Base-by-base conservation (phyloP, 2,113 vertebrate species). In the Xiphophorus couchianus region DNA sequence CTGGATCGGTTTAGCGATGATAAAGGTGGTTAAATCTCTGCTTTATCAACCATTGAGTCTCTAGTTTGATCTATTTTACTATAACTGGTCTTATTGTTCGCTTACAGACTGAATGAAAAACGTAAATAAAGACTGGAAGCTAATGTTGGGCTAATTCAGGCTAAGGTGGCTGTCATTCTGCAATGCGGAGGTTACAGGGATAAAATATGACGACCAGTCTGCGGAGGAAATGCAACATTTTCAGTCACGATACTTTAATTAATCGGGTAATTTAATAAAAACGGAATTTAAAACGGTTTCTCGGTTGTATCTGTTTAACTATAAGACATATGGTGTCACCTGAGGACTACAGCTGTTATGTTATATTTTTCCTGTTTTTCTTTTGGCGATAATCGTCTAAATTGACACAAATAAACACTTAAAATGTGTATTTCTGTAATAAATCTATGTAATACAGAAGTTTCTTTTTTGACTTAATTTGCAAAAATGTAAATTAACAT, bases 1-100 rank as follows among this genome's bases (percentile, higher is more conserved):
- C 89, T 89, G 89, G 89, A 79, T 90, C 90, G 90, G 75, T 78
- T 0, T 12, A 11, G 39, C 17, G 33, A 13, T 39, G 60, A 61
- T 79, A 82, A 78, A 66, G 27, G 58, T 58, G 39, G 12, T 27
- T 25, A 58, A 58, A 58, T 1, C 0, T 6, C 64, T 5, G 65
- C 37, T 28, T 42, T 66, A n/a, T 66, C 5, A 5, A 42, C 42
- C 65, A 42, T 2, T 28, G 4, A 11, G 0, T 39, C 5, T 42
- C 25, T 9, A n/a, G 35, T 28, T 28, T 44, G 37, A 44, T 7
- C 15, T 27, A 1, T 14, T 67, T 67, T 22, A 44, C 12, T 42
- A 6, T 14, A 9, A 28, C 19, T 35, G 9, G 17, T 28, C n/a
- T 9, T 27, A 25, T 22, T 35, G 61, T 62, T 4, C 31, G 8